Evolutionary conservation across 2,888 invertebrate genomes (phyloP).

Genomic region (Meloe dianella): DNA sequence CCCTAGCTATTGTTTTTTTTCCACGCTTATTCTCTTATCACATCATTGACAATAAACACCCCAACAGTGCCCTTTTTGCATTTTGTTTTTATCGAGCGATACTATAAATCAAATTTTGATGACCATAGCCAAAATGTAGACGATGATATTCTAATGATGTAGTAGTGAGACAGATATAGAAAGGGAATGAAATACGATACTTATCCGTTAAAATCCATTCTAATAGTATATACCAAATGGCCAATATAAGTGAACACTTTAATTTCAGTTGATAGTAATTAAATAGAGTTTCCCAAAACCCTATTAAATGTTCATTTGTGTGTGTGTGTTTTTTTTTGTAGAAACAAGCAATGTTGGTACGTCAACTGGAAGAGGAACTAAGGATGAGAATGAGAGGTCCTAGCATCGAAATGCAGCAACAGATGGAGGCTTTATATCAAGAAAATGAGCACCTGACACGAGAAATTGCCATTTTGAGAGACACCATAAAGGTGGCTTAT

Average conservation of each 20-base stretch:
- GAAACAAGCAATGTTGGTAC: slow-evolving; percentile 96
- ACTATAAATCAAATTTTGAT: background rate
- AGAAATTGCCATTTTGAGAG: slow-evolving; percentile 89
- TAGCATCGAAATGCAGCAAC: slow-evolving; percentile 89
- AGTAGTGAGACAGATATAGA: background rate
- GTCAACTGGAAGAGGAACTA: slow-evolving; percentile 91
- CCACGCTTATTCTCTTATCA: background rate
- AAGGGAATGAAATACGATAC: background rate
- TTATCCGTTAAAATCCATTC: background rate
- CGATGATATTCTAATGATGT: background rate
- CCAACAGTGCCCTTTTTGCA: no score
- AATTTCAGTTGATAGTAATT: background rate
- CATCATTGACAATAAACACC: no score
- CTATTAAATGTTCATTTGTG: background rate
- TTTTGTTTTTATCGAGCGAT: background rate
- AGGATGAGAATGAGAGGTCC: slow-evolving; percentile 87
- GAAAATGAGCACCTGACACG: slow-evolving; percentile 94
- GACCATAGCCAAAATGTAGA: background rate
- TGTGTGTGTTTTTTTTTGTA: slow-evolving; percentile 60
- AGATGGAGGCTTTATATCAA: slow-evolving; percentile 88
- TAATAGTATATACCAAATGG: background rate
- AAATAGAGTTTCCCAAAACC: background rate
- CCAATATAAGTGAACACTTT: background rate
- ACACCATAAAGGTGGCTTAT: slow-evolving; percentile 82
- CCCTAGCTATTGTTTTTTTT: background rate